Percentiles rank a stretch among this genome's conserved stretches.
Conservation (phyloP, 2,797 vertebrate species). For the Anisognathus igniventris region DNA sequence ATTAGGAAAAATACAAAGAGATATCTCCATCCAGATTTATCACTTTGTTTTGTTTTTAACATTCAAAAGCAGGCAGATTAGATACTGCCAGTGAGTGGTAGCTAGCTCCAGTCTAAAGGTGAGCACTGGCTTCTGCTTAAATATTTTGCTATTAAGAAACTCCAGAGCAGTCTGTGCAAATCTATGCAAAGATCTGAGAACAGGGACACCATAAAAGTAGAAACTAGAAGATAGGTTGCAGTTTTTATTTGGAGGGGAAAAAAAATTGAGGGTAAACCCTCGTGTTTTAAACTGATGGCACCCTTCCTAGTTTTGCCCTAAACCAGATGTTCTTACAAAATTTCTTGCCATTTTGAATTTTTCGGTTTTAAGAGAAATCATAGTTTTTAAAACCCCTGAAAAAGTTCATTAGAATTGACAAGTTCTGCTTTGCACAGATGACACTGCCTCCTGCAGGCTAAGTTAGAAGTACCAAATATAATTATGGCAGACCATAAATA, state of each 20-base stretch:
- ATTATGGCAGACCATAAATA: constrained; percentile 38
- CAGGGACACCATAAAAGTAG: not conserved
- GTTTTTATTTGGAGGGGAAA: not conserved
- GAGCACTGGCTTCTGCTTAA: not conserved
- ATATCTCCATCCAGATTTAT: not conserved
- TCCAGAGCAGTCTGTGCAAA: not conserved
- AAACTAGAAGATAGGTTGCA: not conserved
- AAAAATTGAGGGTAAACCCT: not conserved
- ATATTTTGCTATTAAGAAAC: not conserved
- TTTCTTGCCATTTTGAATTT: not conserved
- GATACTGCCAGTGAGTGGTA: not conserved
- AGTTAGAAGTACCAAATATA: not conserved
- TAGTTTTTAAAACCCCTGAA: not conserved
- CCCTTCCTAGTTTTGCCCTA: not conserved
- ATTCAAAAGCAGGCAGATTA: not conserved
- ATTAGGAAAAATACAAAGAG: not conserved
- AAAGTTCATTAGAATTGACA: not conserved
- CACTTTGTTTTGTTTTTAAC: not conserved
- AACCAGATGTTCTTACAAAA: not conserved
- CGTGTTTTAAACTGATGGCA: not conserved
- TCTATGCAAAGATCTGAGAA: not conserved
- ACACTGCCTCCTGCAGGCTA: constrained; percentile 51
- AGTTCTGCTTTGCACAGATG: not conserved
- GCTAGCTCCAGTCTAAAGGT: not conserved
- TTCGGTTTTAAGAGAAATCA: not conserved